Conservation (phyloP, 1,140 invertebrate genomes). For the Metaphire vulgaris region DNA sequence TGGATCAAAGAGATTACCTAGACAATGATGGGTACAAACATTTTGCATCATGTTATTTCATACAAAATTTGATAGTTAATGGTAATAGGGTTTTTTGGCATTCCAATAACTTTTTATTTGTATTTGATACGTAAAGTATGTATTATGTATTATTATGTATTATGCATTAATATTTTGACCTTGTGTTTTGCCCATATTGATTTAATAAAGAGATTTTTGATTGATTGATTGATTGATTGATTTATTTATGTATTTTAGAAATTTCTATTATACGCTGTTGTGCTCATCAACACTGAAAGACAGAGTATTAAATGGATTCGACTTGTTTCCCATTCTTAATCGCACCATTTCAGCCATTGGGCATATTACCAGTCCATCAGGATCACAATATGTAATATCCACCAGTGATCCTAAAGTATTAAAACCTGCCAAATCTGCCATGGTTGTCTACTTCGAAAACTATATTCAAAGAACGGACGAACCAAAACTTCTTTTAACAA, state of each 20-base stretch:
- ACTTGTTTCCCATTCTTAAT: background rate
- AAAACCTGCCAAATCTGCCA: background rate
- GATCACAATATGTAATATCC: background rate
- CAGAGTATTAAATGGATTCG: background rate
- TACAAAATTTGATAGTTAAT: background rate
- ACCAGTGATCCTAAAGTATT: background rate
- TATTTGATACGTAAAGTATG: too few relatives aligned
- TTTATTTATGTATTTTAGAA: constrained; percentile 1
- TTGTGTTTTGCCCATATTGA: too few relatives aligned
- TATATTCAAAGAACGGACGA: background rate
- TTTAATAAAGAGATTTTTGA: too few relatives aligned
- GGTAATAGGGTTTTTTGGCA: background rate
- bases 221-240: too few relatives aligned
- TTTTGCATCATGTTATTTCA: background rate
- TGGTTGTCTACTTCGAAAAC: background rate
- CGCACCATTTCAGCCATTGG: background rate
- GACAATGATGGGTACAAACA: background rate
- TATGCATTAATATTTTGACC: too few relatives aligned
- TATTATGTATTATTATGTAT: too few relatives aligned
- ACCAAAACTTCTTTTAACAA: background rate
- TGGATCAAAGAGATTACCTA: background rate
- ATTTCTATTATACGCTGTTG: background rate
- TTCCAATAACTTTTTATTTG: background rate
- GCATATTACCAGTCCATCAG: background rate
- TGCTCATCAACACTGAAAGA: background rate